A percentile compares a stretch with the other conserved stretches of the same genome.
These are phyloP conservation scores for Xanthostigma xanthostigma DNA, from an alignment of 2,888 invertebrate genomes.

Conservation along the genomic window DNA sequence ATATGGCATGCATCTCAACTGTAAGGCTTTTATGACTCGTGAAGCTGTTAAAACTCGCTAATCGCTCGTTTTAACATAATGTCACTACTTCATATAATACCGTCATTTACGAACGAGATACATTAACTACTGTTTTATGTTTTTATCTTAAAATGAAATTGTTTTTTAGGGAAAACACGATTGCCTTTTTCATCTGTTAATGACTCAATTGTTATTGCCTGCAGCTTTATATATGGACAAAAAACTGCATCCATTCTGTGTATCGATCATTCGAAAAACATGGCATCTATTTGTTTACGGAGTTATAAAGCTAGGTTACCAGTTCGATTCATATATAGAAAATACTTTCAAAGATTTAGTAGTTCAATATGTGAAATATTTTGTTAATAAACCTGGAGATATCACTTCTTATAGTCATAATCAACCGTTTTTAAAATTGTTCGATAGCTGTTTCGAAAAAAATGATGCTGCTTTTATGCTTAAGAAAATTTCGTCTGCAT, in stretches of 20 bases:
- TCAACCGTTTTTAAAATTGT: slow-evolving; percentile 6
- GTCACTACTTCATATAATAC: too few relatives aligned
- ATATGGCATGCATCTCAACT: too few relatives aligned
- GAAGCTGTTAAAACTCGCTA: too few relatives aligned
- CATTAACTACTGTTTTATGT: too few relatives aligned
- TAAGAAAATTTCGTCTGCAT: slow-evolving; percentile 11
- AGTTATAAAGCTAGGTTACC: slow-evolving; percentile 31
- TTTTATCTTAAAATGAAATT: not conserved
- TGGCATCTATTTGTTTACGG: slow-evolving; percentile 37
- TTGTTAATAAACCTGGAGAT: slow-evolving; percentile 13
- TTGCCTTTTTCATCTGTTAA: slow-evolving; percentile 33
- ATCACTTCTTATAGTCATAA: slow-evolving; percentile 4
- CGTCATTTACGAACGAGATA: too few relatives aligned
- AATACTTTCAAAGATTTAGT: slow-evolving; percentile 33
- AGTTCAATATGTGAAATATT: slow-evolving; percentile 20
- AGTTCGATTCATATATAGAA: slow-evolving; percentile 30
- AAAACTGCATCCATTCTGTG: slow-evolving; percentile 24
- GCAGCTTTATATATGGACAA: slow-evolving; percentile 32
- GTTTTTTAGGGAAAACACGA: slow-evolving; percentile 1
- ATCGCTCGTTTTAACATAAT: too few relatives aligned
- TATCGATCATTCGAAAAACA: slow-evolving; percentile 32
- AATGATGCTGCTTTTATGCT: slow-evolving; percentile 12
- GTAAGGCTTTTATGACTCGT: too few relatives aligned
- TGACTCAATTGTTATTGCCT: slow-evolving; percentile 34
- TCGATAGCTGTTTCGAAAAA: slow-evolving; percentile 9